Conservation (phyloP, 2,888 invertebrate species). For the Drosophila cognata region DNA sequence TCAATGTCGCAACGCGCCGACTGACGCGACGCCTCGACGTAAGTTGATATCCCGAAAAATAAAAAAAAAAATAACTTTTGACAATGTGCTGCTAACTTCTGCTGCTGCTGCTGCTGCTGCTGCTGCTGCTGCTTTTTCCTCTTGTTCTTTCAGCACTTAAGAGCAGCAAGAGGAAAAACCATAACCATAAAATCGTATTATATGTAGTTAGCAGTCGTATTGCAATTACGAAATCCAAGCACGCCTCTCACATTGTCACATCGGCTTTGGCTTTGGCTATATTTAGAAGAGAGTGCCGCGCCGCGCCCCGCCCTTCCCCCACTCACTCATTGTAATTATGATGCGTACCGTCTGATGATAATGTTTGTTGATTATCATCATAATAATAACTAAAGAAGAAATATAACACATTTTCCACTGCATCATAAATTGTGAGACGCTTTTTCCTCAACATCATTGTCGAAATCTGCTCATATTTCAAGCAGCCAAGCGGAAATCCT, state of each 20-base stretch:
- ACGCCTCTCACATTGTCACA: conserved; percentile 77
- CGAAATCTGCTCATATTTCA: conserved; percentile 78
- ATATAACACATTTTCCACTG: conserved; percentile 68
- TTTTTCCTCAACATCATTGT: conserved; percentile 56
- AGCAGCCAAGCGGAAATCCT: conserved; percentile 80
- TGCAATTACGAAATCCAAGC: conserved; percentile 76
- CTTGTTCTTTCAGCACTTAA: conserved; percentile 33
- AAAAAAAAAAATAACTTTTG: conserved; percentile 30
- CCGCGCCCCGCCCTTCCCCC: neutral
- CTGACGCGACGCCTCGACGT: conserved; percentile 35
- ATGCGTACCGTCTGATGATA: conserved; percentile 44
- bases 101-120: neutral
- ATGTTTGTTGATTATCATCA: conserved; percentile 37
- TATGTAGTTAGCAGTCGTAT: conserved; percentile 56
- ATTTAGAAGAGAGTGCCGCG: conserved; percentile 28
- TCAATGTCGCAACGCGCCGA: conserved; percentile 55
- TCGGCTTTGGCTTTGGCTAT: conserved; percentile 44
- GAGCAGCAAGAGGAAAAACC: conserved; percentile 46
- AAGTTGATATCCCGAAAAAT: conserved; percentile 52
- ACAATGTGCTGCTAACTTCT: conserved; percentile 20
- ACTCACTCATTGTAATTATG: conserved; percentile 50
- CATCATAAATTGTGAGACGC: conserved; percentile 65
- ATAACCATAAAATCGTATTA: conserved; percentile 67
- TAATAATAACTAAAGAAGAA: conserved; percentile 39
- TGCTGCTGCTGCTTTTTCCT: conserved; percentile 7